Evolutionary conservation across 2,888 invertebrate species (phyloP), one percentile per base, ranked within the genome.

Genomic region (Microctonus aethiopoides): DNA sequence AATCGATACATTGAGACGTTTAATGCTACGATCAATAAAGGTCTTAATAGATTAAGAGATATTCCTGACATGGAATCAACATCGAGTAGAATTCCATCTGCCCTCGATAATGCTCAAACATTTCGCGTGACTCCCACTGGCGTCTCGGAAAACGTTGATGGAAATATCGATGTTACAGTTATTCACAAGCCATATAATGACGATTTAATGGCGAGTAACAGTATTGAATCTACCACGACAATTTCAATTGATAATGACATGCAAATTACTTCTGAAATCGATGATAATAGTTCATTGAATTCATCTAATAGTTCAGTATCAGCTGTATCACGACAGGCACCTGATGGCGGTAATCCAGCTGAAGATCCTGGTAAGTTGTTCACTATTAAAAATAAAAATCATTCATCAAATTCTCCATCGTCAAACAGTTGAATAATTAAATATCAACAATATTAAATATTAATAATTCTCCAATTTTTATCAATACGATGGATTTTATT

Each of bases 311-410:
- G 78, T 5, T 80, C 82, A 6, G 76, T 80, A 22, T 78, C 80
- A 16, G 81, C 76, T n/a, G 74, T 81, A 13, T 82, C 84, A 6
- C 79, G 86, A 65, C 85, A 85, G 78, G 86, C 86, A 2, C 86
- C 86, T 9, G 86, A 86, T 54, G 86, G 86, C 20, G 85, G 85
- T 0, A 86, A 86, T 68, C 85, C 86, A 2, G 62, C 79, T 6
- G 86, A 86, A 69, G 85, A 86, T 74, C 65, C 77, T 13, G 73
- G 61, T 9, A 76, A 71, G 32, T 71, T 75, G 16, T 61, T 70
- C 24, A 63, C 67, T 34, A 24, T 46, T 16, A 79, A 76, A 22
- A 71, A 26, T 2, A 61, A 61, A 29, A 26, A 73, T 29, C 70
- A 78, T 57, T 70, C 70, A 5, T 74, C 74, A 39, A 74, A 78